A percentile compares a stretch with the other conserved stretches of the same genome.
Evolutionary conservation across 2,113 vertebrate species (phyloP).

Genomic region (Centropus bengalensis): DNA sequence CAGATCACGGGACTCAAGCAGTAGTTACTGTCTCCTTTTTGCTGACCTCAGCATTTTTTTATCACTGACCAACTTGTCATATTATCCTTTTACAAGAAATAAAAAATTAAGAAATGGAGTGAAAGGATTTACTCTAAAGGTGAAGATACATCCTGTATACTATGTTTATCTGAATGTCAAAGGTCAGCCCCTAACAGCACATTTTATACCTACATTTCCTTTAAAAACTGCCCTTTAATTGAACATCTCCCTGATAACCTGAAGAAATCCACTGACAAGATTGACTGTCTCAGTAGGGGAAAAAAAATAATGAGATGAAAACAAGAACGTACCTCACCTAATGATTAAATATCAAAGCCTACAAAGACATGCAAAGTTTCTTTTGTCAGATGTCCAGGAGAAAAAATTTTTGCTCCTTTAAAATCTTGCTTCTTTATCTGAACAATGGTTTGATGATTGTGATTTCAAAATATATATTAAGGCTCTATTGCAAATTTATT

Average conservation of each 20-base stretch:
- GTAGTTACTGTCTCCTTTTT: neutral
- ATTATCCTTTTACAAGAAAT: neutral
- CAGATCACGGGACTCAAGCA: neutral
- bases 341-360: conserved; percentile 20
- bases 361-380: neutral
- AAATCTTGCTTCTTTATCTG: neutral
- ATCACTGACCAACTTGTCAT: neutral
- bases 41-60: neutral
- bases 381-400: neutral
- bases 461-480: neutral
- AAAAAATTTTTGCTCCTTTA: neutral
- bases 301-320: conserved; percentile 2
- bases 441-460: neutral
- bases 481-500: neutral
- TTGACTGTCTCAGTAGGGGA: neutral
- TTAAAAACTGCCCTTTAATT: conserved; percentile 23
- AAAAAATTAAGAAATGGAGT: neutral
- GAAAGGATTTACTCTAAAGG: neutral
- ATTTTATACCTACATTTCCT: conserved; percentile 21
- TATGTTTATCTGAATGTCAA: conserved; percentile 4
- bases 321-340: neutral
- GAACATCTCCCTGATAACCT: neutral
- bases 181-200: neutral
- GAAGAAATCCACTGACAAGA: conserved; percentile 28
- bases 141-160: neutral